These are phyloP conservation scores for Perccottus glenii DNA, from an alignment of 2,113 vertebrate species.

Conservation along the genomic window DNA sequence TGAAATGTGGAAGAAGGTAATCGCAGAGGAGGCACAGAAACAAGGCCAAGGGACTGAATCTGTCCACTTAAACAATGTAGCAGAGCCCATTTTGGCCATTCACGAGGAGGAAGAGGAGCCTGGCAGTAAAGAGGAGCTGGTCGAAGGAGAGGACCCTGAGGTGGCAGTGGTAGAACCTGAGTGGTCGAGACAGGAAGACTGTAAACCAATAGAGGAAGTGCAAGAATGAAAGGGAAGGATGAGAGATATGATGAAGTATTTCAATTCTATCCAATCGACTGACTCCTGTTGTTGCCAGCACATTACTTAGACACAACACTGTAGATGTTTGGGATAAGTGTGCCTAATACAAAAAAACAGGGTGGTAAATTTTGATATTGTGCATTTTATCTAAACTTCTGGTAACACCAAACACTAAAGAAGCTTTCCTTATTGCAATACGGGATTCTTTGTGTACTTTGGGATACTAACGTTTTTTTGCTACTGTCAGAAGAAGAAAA, in stretches of 20 bases:
- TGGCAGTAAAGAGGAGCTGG: slow-evolving; percentile 73
- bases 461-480: slow-evolving; percentile 75
- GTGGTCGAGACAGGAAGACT: slow-evolving; percentile 61
- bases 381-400: slow-evolving; percentile 64
- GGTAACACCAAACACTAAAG: slow-evolving; percentile 72
- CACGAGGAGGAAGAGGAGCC: slow-evolving; percentile 91
- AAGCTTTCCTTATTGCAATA: slow-evolving; percentile 84
- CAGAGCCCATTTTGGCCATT: slow-evolving; percentile 91
- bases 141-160: slow-evolving; percentile 76
- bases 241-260: slow-evolving; percentile 71
- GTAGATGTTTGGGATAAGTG: slow-evolving; percentile 91
- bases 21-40: slow-evolving; percentile 84
- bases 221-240: slow-evolving; percentile 67
- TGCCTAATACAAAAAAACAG: slow-evolving; percentile 82
- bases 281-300: slow-evolving; percentile 91
- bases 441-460: slow-evolving; percentile 71
- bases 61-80: slow-evolving; percentile 73
- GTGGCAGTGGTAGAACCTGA: slow-evolving; percentile 66
- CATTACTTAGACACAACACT: slow-evolving; percentile 99
- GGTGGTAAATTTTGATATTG: slow-evolving; percentile 73
- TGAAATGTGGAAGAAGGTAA: slow-evolving; percentile 98
- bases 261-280: slow-evolving; percentile 69
- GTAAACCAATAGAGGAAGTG: slow-evolving; percentile 71
- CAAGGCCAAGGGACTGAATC: slow-evolving; percentile 74
- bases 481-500: slow-evolving; percentile 68